Evolutionary conservation across 2,113 vertebrate species (phyloP), one percentile per base, ranked within the genome.

Genomic region (Forbesichthys papilliferus): DNA sequence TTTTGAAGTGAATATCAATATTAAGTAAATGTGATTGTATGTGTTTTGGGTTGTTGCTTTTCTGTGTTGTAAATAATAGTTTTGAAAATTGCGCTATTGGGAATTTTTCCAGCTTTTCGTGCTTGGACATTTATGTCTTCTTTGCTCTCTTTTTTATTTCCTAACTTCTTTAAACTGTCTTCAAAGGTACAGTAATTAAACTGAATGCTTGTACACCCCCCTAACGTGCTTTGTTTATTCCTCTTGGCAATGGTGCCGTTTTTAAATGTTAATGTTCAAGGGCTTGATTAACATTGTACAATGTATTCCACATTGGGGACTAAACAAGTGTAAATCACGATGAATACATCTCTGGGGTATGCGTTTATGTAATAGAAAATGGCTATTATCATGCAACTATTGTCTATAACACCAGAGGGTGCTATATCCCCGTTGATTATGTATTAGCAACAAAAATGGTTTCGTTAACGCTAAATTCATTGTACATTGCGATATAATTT

Each of bases 71-170:
- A 88, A 69, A 90, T 87, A 88, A 80, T 85, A 82, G 80, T 81
- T 91, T 92, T 91, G 85, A 90, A 89, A 78, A 88, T 86, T 80
- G 75, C 81, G 67, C 86, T 83, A 87, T 89, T 90, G 76, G 78
- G 81, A 86, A 82, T 78, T 80, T 80, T 73, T 87, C 82, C 82
- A 81, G 73, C 71, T 81, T 85, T 69, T 83, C 61, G 68, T 68
- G 69, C 80, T 75, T 71, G 74, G 70, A 83, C 74, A 63, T 78
- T 69, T 69, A 55, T 68, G 54, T 33, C 76, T 77, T 74, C 77
- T 82, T 80, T 58, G 66, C 33, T 68, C n/a, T 52, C 81, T 47
- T 63, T 59, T 67, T 84, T 77, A 54, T 78, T 83, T 82, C 61
- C 85, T 82, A 73, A 72, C 71, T 78, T 63, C 7, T 42, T 87